These are phyloP conservation scores for Microctenopoma stevenorrisi DNA, from an alignment of 2,797 vertebrate genomes.

Conservation along the genomic window DNA sequence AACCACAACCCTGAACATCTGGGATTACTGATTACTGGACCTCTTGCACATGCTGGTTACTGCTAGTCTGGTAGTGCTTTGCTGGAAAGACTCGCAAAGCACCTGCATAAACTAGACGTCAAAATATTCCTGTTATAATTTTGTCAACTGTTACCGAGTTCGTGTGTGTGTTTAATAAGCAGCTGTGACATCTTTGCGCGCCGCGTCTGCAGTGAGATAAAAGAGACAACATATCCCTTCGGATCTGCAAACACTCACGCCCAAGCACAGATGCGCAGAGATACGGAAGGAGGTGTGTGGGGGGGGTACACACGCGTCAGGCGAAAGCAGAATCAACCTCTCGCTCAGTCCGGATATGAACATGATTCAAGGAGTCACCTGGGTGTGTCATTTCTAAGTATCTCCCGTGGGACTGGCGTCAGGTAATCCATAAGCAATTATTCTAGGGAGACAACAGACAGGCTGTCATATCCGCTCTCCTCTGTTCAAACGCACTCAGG, in stretches of 20 bases:
- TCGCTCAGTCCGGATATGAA: conserved; percentile 72
- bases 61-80: too few relatives aligned
- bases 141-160: conserved; percentile 31
- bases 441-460: conserved; percentile 71
- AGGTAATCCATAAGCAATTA: conserved; percentile 80
- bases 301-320: conserved; percentile 23
- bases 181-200: conserved; percentile 38
- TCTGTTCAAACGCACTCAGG: conserved; percentile 62
- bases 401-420: conserved; percentile 68
- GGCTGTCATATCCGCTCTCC: conserved; percentile 72
- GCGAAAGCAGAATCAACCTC: conserved; percentile 57
- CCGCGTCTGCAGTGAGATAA: conserved; percentile 49
- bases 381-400: conserved; percentile 75
- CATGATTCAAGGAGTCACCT: conserved; percentile 74
- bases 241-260: conserved; percentile 46
- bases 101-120: conserved; percentile 10
- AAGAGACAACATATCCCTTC: conserved; percentile 52
- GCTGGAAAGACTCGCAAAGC: background rate
- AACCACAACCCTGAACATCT: too few relatives aligned
- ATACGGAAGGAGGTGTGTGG: background rate
- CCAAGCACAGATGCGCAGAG: conserved; percentile 12
- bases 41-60: too few relatives aligned
- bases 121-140: conserved; percentile 31
- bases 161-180: conserved; percentile 31
- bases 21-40: too few relatives aligned